Conservation (phyloP, 2,113 vertebrate genomes). For the Xenotilapia caudafasciata region DNA sequence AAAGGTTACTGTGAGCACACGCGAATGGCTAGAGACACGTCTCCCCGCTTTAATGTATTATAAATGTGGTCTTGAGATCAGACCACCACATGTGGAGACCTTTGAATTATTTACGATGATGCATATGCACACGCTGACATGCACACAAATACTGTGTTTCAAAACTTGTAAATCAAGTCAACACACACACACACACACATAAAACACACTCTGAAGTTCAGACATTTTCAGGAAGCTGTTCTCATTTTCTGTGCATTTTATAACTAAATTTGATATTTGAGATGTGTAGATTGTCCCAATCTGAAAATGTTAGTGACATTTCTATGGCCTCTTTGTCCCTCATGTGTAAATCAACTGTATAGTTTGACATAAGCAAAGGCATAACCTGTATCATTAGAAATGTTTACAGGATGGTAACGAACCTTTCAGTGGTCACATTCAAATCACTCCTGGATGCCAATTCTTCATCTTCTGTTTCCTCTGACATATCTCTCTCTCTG, state of each 20-base stretch:
- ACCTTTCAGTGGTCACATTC: neutral
- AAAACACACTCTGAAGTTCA: neutral
- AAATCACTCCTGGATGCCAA: neutral
- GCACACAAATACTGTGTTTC: neutral
- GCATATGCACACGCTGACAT: neutral
- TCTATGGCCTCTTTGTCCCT: neutral
- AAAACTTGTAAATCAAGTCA: neutral
- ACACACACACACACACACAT: too few relatives aligned
- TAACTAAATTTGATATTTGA: neutral
- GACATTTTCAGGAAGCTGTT: neutral
- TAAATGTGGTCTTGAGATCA: slow-evolving; percentile 52
- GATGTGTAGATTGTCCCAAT: neutral
- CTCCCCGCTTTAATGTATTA: slow-evolving; percentile 41
- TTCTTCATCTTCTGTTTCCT: slow-evolving; percentile 27
- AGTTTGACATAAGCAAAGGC: neutral
- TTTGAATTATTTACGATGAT: slow-evolving; percentile 51
- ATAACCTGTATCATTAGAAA: neutral
- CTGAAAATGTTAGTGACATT: neutral
- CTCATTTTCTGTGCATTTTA: neutral
- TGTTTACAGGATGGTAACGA: neutral
- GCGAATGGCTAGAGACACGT: neutral
- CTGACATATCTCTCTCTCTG: slow-evolving; percentile 15
- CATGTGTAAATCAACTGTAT: neutral
- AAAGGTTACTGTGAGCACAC: neutral
- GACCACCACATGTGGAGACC: slow-evolving; percentile 24